A percentile compares a stretch with the other conserved stretches of the same genome.
These are phyloP conservation scores for Embiotoca jacksoni DNA, from an alignment of 2,113 vertebrate genomes.

Conservation along the genomic window DNA sequence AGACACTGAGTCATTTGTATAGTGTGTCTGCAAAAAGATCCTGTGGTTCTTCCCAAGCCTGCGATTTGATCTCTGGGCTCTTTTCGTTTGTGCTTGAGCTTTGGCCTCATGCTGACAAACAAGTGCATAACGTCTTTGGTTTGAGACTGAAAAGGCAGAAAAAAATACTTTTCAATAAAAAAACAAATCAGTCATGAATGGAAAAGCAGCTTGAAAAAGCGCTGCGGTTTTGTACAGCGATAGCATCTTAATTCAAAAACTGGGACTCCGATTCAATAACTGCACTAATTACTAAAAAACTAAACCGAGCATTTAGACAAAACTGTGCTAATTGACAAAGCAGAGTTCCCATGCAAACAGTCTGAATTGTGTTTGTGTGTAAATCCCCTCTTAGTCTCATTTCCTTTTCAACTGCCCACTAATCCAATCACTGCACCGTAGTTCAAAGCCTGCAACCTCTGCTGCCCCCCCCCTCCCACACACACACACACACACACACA, in stretches of 20 bases:
- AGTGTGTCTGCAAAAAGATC: constrained; percentile 79
- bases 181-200: constrained; percentile 14
- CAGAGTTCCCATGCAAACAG: constrained; percentile 26
- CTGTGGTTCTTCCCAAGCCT: constrained; percentile 81
- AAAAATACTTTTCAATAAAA: constrained; percentile 40
- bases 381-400: constrained; percentile 84
- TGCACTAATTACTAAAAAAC: neutral
- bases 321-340: constrained; percentile 37
- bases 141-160: neutral
- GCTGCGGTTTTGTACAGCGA: neutral
- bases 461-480: constrained; percentile 34
- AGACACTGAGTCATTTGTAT: constrained; percentile 79
- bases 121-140: constrained; percentile 45
- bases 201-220: neutral
- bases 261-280: neutral
- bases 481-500: no score
- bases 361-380: constrained; percentile 81
- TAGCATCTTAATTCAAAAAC: neutral
- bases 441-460: constrained; percentile 50
- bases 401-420: constrained; percentile 76
- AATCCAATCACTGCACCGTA: constrained; percentile 74
- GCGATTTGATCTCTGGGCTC: constrained; percentile 74
- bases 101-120: constrained; percentile 66
- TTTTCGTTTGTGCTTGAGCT: constrained; percentile 56
- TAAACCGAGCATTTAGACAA: constrained; percentile 16